Base-by-base conservation (phyloP, 2,113 vertebrate genomes). In the Trematocara macrostoma region DNA sequence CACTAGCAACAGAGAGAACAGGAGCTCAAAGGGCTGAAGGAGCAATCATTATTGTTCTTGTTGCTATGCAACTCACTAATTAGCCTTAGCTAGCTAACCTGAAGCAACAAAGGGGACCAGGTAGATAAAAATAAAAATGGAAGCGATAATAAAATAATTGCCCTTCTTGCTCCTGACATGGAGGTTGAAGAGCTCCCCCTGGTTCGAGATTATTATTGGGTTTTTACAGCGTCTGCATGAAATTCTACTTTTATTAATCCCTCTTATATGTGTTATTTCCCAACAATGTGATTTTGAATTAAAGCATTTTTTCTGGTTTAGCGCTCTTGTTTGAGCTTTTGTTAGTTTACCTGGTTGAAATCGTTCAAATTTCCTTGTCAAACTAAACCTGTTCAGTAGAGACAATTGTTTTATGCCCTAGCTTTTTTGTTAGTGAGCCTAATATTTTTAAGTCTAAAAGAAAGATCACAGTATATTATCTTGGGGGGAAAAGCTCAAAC, bases 31-130 rank as follows among this genome's bases (percentile, higher is more conserved):
- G 71, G 82, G 85, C 3, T 78, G 69, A 56, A 85, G 71, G 56
- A 84, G 80, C 78, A 56, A 84, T 92, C 80, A 80, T 86, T 87
- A 83, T 87, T 88, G 89, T 85, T 90, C 90, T 74, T 85, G 93
- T 94, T 94, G 93, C 93, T 90, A 92, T 64, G 92, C 91, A 40
- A 94, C 92, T 84, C 79, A 56, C 91, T 89, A 92, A 93, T 91
- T 93, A 88, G 86, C 76, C 78, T 80, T 78, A 84, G 89, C 81
- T 52, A 53, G 79, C 84, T 88, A 86, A 90, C 91, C 88, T 84
- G 78, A 67, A 84, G 89, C 83, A 89, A 91, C 90, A 92, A 89
- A 92, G 67, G 40, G 79, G 47, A 79, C 64, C 23, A 45, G 86
- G 74, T 76, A 74, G 84, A 87, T 92, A 55, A 86, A 86, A 91